Evolutionary conservation across 92 coral and sea anemone species (phyloP).

Genomic region (Palythoa grandis): DNA sequence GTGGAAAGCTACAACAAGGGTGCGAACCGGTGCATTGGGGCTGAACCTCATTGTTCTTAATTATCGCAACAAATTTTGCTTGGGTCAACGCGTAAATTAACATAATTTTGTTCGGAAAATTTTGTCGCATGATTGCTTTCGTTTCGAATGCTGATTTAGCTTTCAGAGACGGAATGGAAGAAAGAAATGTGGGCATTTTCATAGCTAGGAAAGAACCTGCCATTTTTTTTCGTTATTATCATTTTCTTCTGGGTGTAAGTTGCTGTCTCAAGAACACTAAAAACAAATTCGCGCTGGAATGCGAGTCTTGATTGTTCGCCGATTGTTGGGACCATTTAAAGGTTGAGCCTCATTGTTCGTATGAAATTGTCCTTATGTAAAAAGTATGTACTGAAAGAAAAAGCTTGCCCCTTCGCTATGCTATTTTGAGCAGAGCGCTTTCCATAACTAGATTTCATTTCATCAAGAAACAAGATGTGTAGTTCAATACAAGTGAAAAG

Average conservation of each 20-base stretch:
- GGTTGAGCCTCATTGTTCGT: too few relatives aligned
- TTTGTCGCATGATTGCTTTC: background rate
- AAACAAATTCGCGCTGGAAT: too few relatives aligned
- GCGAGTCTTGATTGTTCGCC: too few relatives aligned
- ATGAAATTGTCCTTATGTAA: too few relatives aligned
- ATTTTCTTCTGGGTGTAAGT: background rate
- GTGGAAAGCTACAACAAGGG: background rate
- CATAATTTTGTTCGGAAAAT: background rate
- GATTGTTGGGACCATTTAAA: too few relatives aligned
- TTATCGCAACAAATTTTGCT: background rate
- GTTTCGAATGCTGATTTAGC: background rate
- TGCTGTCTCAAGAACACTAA: background rate
- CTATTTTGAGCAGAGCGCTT: too few relatives aligned
- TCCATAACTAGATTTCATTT: too few relatives aligned
- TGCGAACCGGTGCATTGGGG: too few relatives aligned
- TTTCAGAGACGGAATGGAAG: background rate
- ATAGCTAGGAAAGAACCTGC: background rate
- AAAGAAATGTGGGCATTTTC: background rate
- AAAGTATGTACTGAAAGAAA: too few relatives aligned
- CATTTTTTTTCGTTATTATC: background rate
- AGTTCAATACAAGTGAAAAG: background rate
- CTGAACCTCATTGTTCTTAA: too few relatives aligned
- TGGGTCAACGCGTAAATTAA: background rate
- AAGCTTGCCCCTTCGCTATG: too few relatives aligned
- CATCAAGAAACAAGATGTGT: background rate